A percentile compares a stretch with the other conserved stretches of the same genome.
Evolutionary conservation across 1,140 invertebrate genomes (phyloP).

Genomic region (Asbolus verrucosus): DNA sequence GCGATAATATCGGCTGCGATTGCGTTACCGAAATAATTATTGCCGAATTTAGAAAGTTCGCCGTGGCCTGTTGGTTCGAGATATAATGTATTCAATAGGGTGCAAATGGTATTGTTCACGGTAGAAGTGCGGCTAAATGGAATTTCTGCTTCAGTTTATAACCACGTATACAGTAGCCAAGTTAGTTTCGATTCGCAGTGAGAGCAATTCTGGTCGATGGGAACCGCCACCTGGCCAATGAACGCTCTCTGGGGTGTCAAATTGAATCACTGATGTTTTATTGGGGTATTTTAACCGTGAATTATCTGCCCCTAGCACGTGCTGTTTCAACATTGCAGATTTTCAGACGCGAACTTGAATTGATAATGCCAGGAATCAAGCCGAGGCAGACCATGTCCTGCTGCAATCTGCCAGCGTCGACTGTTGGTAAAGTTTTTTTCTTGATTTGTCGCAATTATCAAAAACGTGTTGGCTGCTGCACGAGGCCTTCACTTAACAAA

Average conservation of each 20-base stretch:
- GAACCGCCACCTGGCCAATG: constrained; percentile 53
- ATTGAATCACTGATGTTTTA: constrained; percentile 53
- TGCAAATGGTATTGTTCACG: constrained; percentile 31
- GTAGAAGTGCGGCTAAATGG: constrained; percentile 33
- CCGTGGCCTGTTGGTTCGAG: neutral
- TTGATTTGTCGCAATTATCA: too few species aligned
- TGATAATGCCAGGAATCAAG: constrained; percentile 31
- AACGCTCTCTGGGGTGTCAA: constrained; percentile 52
- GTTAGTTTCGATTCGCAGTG: constrained; percentile 34
- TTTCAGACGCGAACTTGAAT: constrained; percentile 30
- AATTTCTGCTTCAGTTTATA: constrained; percentile 36
- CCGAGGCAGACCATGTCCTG: constrained; percentile 9
- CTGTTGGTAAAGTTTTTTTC: too few species aligned
- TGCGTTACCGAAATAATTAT: neutral
- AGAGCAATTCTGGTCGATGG: constrained; percentile 39
- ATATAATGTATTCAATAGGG: constrained; percentile 38
- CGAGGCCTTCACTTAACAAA: too few species aligned
- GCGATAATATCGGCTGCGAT: constrained; percentile 1
- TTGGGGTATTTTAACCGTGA: constrained; percentile 55
- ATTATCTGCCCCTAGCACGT: constrained; percentile 45
- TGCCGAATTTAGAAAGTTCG: constrained; percentile 4
- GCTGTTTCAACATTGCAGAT: constrained; percentile 38
- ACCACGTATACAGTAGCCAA: constrained; percentile 35
- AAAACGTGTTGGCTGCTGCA: too few species aligned
- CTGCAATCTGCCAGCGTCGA: too few species aligned